Evolutionary conservation across 2,888 invertebrate genomes (phyloP).

Genomic region (Flexamia atlantica): DNA sequence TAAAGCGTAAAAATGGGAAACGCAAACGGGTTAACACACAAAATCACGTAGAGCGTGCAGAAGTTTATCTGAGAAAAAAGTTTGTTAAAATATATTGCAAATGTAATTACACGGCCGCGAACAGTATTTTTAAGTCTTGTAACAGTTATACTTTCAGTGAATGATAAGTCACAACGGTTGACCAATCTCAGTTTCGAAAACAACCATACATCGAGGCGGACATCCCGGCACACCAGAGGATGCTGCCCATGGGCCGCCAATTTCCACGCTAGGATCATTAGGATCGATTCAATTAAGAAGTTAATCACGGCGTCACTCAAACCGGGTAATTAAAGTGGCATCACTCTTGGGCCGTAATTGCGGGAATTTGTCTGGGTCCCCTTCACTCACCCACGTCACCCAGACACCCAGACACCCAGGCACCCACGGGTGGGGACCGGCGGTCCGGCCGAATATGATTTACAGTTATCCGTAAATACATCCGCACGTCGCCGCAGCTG

Average conservation of each 20-base stretch:
- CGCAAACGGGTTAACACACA: too few relatives aligned
- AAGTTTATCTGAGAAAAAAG: too few relatives aligned
- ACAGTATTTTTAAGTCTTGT: too few relatives aligned
- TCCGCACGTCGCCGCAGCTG: slow-evolving; percentile 33
- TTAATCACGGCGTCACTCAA: slow-evolving; percentile 51
- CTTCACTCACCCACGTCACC: slow-evolving; percentile 24
- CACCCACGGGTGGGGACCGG: not conserved
- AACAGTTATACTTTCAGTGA: too few relatives aligned
- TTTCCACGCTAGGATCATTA: slow-evolving; percentile 49
- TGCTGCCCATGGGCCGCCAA: slow-evolving; percentile 2
- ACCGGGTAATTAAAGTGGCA: slow-evolving; percentile 51
- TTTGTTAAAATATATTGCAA: too few relatives aligned
- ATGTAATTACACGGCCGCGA: too few relatives aligned
- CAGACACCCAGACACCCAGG: not conserved
- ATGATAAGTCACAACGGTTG: too few relatives aligned
- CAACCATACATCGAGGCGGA: too few relatives aligned
- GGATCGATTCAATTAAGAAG: slow-evolving; percentile 56
- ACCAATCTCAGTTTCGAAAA: too few relatives aligned
- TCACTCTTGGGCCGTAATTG: slow-evolving; percentile 42
- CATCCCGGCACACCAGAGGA: not conserved
- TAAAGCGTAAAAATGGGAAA: too few relatives aligned
- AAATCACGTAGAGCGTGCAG: too few relatives aligned
- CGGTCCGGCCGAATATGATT: slow-evolving; percentile 18
- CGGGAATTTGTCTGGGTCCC: slow-evolving; percentile 17
- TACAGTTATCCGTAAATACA: slow-evolving; percentile 31